Conservation (phyloP, 2,113 vertebrate genomes). For the Mesembrinibis cayennensis region DNA sequence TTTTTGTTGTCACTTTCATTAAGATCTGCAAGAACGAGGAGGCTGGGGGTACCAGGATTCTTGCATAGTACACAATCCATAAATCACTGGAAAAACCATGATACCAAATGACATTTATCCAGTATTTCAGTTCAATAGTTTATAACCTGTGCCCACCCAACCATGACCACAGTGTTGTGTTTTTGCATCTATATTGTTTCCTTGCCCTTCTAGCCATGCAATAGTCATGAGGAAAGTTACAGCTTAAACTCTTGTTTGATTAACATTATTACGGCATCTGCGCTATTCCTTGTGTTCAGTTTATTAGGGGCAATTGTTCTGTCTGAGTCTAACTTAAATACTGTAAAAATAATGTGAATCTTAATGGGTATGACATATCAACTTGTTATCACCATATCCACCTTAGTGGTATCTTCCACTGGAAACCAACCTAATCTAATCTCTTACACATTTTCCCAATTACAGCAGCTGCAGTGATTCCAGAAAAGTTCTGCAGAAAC, state of each 20-base stretch:
- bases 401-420: background rate
- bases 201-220: background rate
- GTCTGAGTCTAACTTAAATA: background rate
- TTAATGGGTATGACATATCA: background rate
- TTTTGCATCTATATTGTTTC: background rate
- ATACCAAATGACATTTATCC: background rate
- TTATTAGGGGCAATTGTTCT: background rate
- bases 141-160: background rate
- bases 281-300: background rate
- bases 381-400: background rate
- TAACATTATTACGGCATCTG: background rate
- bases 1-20: background rate
- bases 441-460: slow-evolving; percentile 8
- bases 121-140: background rate
- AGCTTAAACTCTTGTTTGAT: background rate
- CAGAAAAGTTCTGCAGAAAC: background rate
- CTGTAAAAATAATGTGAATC: background rate
- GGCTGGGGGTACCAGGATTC: background rate
- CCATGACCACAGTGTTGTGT: background rate
- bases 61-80: background rate
- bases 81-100: background rate
- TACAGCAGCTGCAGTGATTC: background rate
- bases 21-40: background rate
- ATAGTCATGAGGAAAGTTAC: background rate
- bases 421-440: background rate